A percentile compares a stretch with the other conserved stretches of the same genome.
phyloP scores from a whole-genome alignment of 2,797 vertebrate genomes.

The Sarcoramphus papa region DNA sequence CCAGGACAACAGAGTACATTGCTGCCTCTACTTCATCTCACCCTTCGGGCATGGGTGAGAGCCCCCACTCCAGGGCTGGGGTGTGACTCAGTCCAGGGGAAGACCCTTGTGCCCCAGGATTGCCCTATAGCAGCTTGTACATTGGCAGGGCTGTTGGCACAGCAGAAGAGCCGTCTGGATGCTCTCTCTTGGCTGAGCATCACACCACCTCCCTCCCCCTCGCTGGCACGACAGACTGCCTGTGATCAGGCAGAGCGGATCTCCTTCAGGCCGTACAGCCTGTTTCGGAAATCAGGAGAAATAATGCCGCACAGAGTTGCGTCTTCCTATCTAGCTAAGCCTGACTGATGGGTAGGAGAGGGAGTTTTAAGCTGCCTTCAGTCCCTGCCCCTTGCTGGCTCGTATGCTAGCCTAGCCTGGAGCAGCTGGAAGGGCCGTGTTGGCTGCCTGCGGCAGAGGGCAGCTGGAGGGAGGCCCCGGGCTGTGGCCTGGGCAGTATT shows the following conservation, averaged over 20 bases:
- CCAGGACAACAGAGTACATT: constrained; percentile 97
- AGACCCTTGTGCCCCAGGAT: background rate
- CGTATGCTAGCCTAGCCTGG: background rate
- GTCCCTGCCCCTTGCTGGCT: background rate
- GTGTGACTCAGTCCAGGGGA: background rate
- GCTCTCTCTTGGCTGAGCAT: background rate
- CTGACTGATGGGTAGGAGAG: background rate
- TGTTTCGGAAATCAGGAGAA: background rate
- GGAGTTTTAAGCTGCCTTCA: background rate
- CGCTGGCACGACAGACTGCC: background rate
- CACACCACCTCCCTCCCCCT: background rate
- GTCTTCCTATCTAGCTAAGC: background rate
- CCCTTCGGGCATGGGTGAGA: constrained; percentile 93
- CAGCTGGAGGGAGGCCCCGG: background rate
- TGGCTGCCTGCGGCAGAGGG: background rate
- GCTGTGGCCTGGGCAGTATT: background rate
- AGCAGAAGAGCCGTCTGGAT: background rate
- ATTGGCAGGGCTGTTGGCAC: background rate
- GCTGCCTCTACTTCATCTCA: constrained; percentile 97
- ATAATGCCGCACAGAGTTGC: background rate
- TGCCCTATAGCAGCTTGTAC: background rate
- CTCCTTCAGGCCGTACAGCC: background rate
- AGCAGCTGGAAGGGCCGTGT: background rate
- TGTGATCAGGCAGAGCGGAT: background rate
- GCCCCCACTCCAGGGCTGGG: background rate